Evolutionary conservation across 2,888 invertebrate genomes (phyloP).

Genomic region (Melanostoma mellinum): DNA sequence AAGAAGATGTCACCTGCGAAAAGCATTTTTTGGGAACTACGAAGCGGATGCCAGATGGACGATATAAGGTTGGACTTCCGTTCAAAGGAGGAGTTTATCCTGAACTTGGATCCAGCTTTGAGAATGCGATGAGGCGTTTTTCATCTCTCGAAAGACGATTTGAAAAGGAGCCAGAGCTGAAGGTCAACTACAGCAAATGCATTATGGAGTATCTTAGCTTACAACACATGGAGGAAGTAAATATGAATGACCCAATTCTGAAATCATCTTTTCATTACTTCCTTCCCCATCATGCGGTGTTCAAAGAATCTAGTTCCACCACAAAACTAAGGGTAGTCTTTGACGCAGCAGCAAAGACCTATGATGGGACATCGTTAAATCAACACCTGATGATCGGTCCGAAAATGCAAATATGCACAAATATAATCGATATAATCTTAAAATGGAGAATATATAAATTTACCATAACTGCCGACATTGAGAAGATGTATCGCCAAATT

Average conservation of each 20-base stretch:
- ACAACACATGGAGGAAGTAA: neutral
- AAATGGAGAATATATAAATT: constrained; percentile 27
- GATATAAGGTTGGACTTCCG: neutral
- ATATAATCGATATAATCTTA: constrained; percentile 15
- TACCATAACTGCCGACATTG: constrained; percentile 72
- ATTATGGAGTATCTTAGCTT: constrained; percentile 8
- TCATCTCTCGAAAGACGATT: neutral
- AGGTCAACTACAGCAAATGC: neutral
- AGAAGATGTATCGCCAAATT: constrained; percentile 48
- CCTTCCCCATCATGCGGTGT: constrained; percentile 7
- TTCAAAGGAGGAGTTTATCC: too few relatives aligned
- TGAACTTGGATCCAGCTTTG: neutral
- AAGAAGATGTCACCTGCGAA: neutral
- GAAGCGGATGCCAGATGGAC: neutral
- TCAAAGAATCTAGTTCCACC: constrained; percentile 24
- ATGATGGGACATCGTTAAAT: neutral
- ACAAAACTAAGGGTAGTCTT: neutral
- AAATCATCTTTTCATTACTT: constrained; percentile 1
- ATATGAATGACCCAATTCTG: neutral
- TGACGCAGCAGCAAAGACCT: too few relatives aligned
- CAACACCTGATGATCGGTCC: constrained; percentile 11
- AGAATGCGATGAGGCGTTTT: neutral
- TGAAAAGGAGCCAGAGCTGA: neutral
- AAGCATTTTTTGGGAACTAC: constrained; percentile 2
- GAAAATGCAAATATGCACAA: constrained; percentile 23